Evolutionary conservation across 1,140 invertebrate species (phyloP), one percentile per base, ranked within the genome.

Genomic region (Caerostris extrusa): DNA sequence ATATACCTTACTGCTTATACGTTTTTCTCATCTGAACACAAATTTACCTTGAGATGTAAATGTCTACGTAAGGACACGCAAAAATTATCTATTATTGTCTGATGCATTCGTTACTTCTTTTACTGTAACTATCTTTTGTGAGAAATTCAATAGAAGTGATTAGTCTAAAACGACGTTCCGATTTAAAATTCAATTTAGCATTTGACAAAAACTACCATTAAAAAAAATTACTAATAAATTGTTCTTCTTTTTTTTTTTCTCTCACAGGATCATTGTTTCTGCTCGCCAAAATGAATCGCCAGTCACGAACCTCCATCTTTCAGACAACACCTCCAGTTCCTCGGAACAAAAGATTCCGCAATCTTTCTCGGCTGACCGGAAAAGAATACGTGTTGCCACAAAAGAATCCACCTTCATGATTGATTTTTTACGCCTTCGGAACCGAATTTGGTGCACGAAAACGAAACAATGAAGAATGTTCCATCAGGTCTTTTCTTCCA

Each of bases 401-500:
- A 77, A 34, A 77, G 71, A 77, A 77, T 8, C 69, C 19, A 71
- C 71, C 71, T 64, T 64, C 53, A 50, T 77, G 71, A 77, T 77
- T 77, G 71, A 77, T 77, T 77, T 77, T 77, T 77, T 77, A 50
- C 50, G 34, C 34, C 71, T 34, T 77, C 71, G 50, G 19, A 77
- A 77, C 71, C 19, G 53, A 77, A 77, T 53, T 8, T 12, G 34
- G 12, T 14, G 71, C 71, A 77, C 71, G 71, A 77, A 77, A 77
- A 53, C 71, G 71, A 77, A 77, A 77, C 71, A 77, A 77, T 77
- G 71, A 77, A 77, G 53, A 34, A 77, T 50, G 50, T 50, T 77
- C 50, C 34, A 19, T 50, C 53, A 19, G 53, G 34, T 77, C 71
- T 77, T 5, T 50, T 50, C 10, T 53, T 5, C 10, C 12, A 5